phyloP scores from a whole-genome alignment of 2,888 invertebrate species.

The Phortica magna region DNA sequence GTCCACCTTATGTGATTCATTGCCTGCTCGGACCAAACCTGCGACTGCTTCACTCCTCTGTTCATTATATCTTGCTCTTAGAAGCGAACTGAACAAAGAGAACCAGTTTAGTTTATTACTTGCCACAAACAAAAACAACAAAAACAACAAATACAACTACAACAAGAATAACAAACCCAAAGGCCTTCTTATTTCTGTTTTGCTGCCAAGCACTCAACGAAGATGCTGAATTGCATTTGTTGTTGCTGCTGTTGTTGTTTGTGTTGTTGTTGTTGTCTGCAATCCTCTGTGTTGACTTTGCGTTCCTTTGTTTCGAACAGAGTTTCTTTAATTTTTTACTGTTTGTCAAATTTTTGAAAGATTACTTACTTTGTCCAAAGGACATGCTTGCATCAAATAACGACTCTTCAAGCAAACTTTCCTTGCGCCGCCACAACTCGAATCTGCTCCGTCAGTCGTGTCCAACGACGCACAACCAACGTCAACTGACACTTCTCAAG shows the following conservation, averaged over 20 bases:
- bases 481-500: neutral
- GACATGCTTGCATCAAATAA: slow-evolving; percentile 17
- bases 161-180: slow-evolving; percentile 11
- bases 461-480: neutral
- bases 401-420: neutral
- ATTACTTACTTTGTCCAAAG: slow-evolving; percentile 1
- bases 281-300: neutral
- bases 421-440: neutral
- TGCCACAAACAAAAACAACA: slow-evolving; percentile 18
- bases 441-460: neutral
- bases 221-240: slow-evolving; percentile 18
- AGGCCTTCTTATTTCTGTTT: slow-evolving; percentile 9
- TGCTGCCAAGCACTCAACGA: neutral
- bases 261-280: neutral
- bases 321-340: slow-evolving; percentile 20
- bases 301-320: neutral
- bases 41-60: too few species aligned
- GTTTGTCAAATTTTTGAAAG: slow-evolving; percentile 29
- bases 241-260: neutral
- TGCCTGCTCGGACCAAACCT: neutral
- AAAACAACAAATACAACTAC: neutral
- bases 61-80: neutral
- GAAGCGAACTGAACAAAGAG: neutral
- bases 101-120: slow-evolving; percentile 33
- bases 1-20: slow-evolving; percentile 19